Evolutionary conservation across 2,888 invertebrate species (phyloP).

Genomic region (Dynastes tityus): DNA sequence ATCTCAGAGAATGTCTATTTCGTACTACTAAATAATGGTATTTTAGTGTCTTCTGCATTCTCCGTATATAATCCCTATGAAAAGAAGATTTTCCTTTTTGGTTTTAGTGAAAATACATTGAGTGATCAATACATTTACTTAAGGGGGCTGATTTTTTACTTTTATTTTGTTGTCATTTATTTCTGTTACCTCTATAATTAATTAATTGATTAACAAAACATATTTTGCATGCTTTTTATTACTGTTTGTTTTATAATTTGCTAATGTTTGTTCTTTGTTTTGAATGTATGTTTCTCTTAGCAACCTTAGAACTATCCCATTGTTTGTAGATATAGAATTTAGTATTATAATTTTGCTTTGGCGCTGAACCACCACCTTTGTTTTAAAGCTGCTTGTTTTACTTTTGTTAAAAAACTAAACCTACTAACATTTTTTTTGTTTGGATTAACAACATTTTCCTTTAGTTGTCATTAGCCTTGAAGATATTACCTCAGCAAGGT

Average conservation of each 20-base stretch:
- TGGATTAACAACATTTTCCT: background rate
- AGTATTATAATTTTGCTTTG: conserved; percentile 49
- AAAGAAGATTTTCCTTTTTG: background rate
- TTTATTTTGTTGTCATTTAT: conserved; percentile 33
- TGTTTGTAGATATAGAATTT: background rate
- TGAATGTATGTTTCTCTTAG: no score
- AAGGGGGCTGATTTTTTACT: conserved; percentile 29
- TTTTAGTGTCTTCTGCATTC: no score
- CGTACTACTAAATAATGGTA: no score
- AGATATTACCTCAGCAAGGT: no score
- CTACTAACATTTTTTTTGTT: background rate
- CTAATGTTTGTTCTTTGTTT: conserved; percentile 7
- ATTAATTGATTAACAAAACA: background rate
- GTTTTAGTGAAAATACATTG: conserved; percentile 39
- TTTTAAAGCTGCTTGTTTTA: conserved; percentile 45
- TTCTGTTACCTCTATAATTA: conserved; percentile 2
- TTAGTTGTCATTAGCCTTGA: no score
- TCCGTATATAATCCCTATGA: no score
- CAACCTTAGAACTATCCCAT: no score
- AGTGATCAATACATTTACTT: background rate
- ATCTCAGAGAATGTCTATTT: conserved; percentile 44
- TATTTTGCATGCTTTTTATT: conserved; percentile 41
- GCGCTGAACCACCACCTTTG: conserved; percentile 51
- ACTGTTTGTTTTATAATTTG: conserved; percentile 27
- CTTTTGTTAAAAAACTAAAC: background rate